Evolutionary conservation across 1,140 invertebrate genomes (phyloP), one percentile per base, ranked within the genome.

Genomic region (Papilio dardanus): DNA sequence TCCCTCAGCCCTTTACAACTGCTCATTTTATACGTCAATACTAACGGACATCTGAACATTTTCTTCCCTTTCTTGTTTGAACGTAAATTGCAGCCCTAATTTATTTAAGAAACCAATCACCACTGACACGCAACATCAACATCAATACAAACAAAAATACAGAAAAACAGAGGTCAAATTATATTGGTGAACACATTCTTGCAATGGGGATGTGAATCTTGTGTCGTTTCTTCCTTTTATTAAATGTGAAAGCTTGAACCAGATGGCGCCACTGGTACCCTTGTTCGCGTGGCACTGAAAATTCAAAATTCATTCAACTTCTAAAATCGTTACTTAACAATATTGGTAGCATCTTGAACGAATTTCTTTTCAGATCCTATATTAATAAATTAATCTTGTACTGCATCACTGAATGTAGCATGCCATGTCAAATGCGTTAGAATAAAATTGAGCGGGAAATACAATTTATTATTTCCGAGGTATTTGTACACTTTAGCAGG

Each of bases 1-100:
- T 6, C 85, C 86, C 81, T 74, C 88, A 87, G 90, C 81, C 88
- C 86, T 91, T 90, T 88, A 92, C 89, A 88, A 91, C 89, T 80
- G 87, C 86, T 80, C 81, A 80, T 81, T 84, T n/a, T 82, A 87
- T 91, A 92, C 89, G 89, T 91, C 90, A 91, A 91, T 93, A 93
- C 88, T 90, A n/a, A 85, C 83, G 86, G 87, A 88, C 84, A 81
- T 87, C 88, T 77, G 77, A 78, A 83, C 82, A 83, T 86, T n/a
- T 88, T 87, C 83, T 83, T 88, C 91, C 88, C 86, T 87, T 85
- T 82, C 86, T 90, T 90, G 92, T 93, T 92, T 91, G 83, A 85
- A 88, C 89, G 87, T 89, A 92, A 92, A 85, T 88, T 85, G 82
- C 77, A 80, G 82, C 81, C 83, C 88, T 75, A 83, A 77, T 75